Conservation (phyloP, 2,797 vertebrate genomes). For the Simalia tracyae region DNA sequence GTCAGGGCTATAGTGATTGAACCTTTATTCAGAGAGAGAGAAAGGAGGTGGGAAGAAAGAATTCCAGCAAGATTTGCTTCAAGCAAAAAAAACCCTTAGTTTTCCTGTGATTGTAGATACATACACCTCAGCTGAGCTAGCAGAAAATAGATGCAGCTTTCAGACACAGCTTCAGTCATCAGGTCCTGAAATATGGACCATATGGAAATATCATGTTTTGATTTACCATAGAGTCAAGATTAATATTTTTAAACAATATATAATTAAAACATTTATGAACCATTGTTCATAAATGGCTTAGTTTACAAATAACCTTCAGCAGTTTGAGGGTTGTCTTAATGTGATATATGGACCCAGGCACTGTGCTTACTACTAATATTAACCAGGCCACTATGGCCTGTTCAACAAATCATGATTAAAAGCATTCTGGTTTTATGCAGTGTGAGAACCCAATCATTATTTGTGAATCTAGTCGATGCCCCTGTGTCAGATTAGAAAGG, state of each 20-base stretch:
- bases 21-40: neutral
- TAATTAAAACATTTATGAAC: neutral
- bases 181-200: neutral
- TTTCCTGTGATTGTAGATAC: neutral
- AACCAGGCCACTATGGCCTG: neutral
- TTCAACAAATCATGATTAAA: neutral
- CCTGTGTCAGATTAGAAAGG: neutral
- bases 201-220: neutral
- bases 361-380: neutral
- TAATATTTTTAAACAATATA: neutral
- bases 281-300: neutral
- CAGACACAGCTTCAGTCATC: neutral
- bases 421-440: neutral
- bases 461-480: neutral
- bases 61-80: neutral
- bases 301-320: neutral
- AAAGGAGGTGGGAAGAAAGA: neutral
- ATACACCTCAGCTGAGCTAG: neutral
- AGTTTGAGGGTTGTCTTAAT: neutral
- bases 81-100: neutral
- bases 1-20: neutral
- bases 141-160: neutral
- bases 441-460: neutral
- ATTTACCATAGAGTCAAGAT: neutral
- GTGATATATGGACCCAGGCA: neutral